phyloP scores from a whole-genome alignment of 1,140 invertebrate species.

The Drosophila mauritiana region DNA sequence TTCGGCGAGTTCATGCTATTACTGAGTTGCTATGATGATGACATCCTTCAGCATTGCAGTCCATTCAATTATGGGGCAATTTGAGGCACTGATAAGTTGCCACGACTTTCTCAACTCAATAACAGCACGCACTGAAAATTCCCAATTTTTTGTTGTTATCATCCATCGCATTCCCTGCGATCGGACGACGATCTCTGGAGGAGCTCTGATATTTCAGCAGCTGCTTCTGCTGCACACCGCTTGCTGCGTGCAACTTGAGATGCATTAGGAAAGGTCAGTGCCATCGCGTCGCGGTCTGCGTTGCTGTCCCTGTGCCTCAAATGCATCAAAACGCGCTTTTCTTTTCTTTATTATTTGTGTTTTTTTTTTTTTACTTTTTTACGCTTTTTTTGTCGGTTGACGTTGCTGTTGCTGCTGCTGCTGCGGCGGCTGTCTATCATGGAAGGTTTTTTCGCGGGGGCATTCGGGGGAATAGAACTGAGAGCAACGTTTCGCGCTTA shows the following conservation, averaged over 20 bases:
- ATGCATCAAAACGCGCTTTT: conserved; percentile 79
- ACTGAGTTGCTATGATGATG: neutral
- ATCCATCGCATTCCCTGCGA: conserved; percentile 28
- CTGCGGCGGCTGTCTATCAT: conserved; percentile 33
- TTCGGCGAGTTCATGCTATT: conserved; percentile 1
- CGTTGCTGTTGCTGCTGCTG: conserved; percentile 18
- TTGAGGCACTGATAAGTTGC: conserved; percentile 20
- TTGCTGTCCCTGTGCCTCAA: conserved; percentile 62
- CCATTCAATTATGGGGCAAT: conserved; percentile 14
- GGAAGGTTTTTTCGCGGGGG: conserved; percentile 11
- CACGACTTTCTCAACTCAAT: conserved; percentile 19
- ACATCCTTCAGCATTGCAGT: conserved; percentile 3
- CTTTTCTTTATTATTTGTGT: conserved; percentile 37
- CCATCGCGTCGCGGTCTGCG: conserved; percentile 30
- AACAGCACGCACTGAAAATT: conserved; percentile 26
- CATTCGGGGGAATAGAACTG: conserved; percentile 18
- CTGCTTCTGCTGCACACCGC: conserved; percentile 7
- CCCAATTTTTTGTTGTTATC: conserved; percentile 38
- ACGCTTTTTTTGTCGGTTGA: conserved; percentile 58
- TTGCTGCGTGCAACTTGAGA: conserved; percentile 67
- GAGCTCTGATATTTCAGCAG: conserved; percentile 24
- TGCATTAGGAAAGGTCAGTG: conserved; percentile 82
- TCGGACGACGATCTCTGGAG: conserved; percentile 27
- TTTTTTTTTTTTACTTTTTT: conserved; percentile 13
- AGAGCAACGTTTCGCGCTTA: conserved; percentile 71